A percentile compares a stretch with the other conserved stretches of the same genome.
phyloP scores from a whole-genome alignment of 2,797 vertebrate species.

The Gallirallus australis region DNA sequence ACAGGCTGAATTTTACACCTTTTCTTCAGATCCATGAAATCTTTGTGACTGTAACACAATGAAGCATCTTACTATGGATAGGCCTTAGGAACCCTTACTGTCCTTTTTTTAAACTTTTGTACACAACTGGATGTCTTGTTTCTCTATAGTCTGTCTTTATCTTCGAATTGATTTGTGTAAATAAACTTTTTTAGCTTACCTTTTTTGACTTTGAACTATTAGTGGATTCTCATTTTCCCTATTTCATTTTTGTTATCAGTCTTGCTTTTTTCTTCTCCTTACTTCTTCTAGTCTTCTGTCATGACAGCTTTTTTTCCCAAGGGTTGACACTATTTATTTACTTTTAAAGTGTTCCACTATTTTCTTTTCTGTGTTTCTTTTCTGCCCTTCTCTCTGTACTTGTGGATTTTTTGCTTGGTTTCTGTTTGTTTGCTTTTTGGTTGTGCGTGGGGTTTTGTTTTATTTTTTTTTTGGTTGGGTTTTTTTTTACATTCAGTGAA shows the following conservation, averaged over 20 bases:
- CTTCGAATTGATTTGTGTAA: background rate
- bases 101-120: background rate
- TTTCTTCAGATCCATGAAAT: background rate
- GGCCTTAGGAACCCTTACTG: background rate
- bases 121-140: background rate
- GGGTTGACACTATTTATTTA: accelerated
- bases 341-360: accelerated
- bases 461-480: too few relatives aligned
- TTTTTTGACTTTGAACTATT: background rate
- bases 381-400: background rate
- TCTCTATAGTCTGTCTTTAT: background rate
- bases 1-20: background rate
- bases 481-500: background rate
- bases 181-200: background rate
- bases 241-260: background rate
- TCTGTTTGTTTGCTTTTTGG: background rate
- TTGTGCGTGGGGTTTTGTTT: background rate
- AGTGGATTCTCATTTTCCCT: background rate
- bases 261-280: background rate
- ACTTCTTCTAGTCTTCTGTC: background rate
- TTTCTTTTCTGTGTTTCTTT: background rate
- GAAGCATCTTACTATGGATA: background rate
- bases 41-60: background rate
- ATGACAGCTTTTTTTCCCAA: accelerated
- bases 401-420: background rate